phyloP scores from a whole-genome alignment of 1,140 invertebrate genomes.

The Caenorhabditis remanei region DNA sequence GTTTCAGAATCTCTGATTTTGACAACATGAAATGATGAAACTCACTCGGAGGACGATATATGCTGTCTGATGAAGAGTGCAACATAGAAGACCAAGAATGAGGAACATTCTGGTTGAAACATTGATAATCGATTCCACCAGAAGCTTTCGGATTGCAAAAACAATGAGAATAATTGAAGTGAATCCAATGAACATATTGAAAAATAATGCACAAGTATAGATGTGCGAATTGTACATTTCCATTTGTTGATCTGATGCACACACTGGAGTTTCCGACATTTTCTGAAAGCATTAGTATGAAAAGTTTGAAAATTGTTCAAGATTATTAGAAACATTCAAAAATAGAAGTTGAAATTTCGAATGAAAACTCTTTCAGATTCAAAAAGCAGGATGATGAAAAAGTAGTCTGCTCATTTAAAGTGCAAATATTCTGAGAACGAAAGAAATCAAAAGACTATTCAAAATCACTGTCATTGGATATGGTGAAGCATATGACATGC shows the following conservation, averaged over 20 bases:
- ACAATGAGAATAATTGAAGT: neutral
- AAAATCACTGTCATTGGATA: too few species aligned
- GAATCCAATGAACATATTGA: constrained; percentile 2
- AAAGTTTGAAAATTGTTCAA: neutral
- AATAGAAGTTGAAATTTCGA: too few species aligned
- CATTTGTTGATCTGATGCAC: neutral
- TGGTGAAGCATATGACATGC: too few species aligned
- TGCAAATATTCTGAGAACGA: too few species aligned
- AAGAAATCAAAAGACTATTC: too few species aligned
- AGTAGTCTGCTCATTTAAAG: too few species aligned
- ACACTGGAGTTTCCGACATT: neutral
- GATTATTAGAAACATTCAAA: too few species aligned
- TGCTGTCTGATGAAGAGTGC: neutral
- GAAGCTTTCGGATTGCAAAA: neutral
- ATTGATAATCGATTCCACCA: constrained; percentile 11
- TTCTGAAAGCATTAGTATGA: neutral
- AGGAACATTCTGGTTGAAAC: constrained; percentile 21
- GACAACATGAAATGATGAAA: neutral
- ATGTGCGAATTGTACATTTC: constrained; percentile 8
- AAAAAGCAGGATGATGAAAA: too few species aligned
- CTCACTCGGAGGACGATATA: constrained; percentile 28
- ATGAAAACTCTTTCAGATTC: too few species aligned
- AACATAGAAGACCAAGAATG: neutral
- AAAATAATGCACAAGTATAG: constrained; percentile 33
- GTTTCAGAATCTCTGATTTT: neutral